These are phyloP conservation scores for Subacronicta megacephala DNA, from an alignment of 2,888 invertebrate species.

Conservation along the genomic window DNA sequence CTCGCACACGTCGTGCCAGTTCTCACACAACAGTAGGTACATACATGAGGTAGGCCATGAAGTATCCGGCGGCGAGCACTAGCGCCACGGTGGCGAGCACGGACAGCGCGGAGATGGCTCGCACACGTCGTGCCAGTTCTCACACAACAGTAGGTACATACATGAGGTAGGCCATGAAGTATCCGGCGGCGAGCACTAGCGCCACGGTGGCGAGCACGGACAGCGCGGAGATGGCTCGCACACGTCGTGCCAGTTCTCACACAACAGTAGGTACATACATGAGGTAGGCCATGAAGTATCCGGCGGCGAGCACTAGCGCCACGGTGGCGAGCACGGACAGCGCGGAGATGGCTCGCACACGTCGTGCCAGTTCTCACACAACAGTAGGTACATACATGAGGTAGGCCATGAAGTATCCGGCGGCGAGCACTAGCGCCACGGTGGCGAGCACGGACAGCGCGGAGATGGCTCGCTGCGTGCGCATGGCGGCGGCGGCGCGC, in stretches of 20 bases:
- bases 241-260: no score
- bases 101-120: constrained; percentile 92
- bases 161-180: constrained; percentile 92
- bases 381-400: constrained; percentile 78
- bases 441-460: constrained; percentile 94
- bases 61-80: constrained; percentile 92
- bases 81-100: constrained; percentile 92
- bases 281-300: no score
- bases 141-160: no score
- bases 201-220: constrained; percentile 76
- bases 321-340: constrained; percentile 4
- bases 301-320: not conserved
- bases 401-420: constrained; percentile 95
- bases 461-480: constrained; percentile 94
- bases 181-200: constrained; percentile 89
- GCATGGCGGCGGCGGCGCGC: constrained; percentile 84
- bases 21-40: no score
- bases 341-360: constrained; percentile 23
- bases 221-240: not conserved
- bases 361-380: not conserved
- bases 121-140: constrained; percentile 64
- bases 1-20: no score
- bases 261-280: not conserved
- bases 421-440: constrained; percentile 91
- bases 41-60: constrained; percentile 94